Base-by-base conservation (phyloP, 2,888 invertebrate genomes). In the Podotricha telesiphe region DNA sequence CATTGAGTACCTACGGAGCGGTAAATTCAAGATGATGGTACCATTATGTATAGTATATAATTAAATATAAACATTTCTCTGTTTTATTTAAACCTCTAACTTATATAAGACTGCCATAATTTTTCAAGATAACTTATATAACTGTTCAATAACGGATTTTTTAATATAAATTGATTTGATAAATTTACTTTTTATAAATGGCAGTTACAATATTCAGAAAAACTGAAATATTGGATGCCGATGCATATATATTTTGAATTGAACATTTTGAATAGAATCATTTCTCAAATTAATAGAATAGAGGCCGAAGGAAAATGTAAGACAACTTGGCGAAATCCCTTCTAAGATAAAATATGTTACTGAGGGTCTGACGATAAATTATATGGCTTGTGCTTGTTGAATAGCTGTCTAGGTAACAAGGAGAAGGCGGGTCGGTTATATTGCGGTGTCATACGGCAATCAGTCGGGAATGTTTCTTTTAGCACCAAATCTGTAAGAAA, bases 351-450 rank as follows among this genome's bases (percentile, higher is more conserved):
- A 69, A 65, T 48, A 62, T 40, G 55, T 61, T 56, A 61, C 42
- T 22, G 34, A 42, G 65, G 68, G 61, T 66, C 65, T 69, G 15
- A 55, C 50, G 48, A 66, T 61, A 65, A 62, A 62, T 69, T 69
- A 65, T 47, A 61, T 65, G 51, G 40, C 47, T 67, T 62, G 51
- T 59, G 64, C 34, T 50, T 48, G 64, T 58, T 56, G 47, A 68
- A 71, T 65, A 20, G 55, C 55, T 56, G 62, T 65, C 58, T 34
- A 67, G 69, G 67, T 70, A 70, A 73, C 73, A 68, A 61, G 66
- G 64, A 48, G 66, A 51, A 53, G 66, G 64, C 50, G 70, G 68
- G 61, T 47, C 65, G 34, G 51, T 17, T 59, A 71, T 62, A 68
- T 42, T 69, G 67, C 67, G 55, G 50, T 45, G 69, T 72, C 67